Evolutionary conservation across 1,140 invertebrate genomes (phyloP), one percentile per base, ranked within the genome.

Genomic region (Dufourea novaeangliae): DNA sequence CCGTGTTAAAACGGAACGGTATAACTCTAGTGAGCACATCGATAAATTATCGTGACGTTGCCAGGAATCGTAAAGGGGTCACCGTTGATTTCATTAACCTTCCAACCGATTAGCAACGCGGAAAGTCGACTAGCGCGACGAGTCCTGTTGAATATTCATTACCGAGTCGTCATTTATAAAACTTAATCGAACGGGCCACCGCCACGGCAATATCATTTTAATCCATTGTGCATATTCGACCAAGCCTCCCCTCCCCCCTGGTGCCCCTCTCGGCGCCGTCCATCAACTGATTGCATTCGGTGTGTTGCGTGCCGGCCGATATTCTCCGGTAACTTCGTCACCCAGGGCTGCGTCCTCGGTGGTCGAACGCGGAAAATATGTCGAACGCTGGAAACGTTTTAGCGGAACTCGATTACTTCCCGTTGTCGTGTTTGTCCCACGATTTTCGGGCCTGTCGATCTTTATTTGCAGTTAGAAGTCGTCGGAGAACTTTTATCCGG

Each of bases 131-230:
- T 14, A 29, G 44, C 2, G 20, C 3, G n/a, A n/a, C 20, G 17
- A 27, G 6, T 8, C 17, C 22, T 22, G 20, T 11, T 44, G 50
- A 76, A 59, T 69, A 69, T 76, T 75, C 64, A 61, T 56, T 25
- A 8, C 3, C 20, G 14, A 1, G 34, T 14, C 10, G 39, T 27
- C 34, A 34, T 76, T 69, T 61, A 59, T 57, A 44, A 61, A 59
- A 61, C 29, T 68, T 57, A 37, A 57, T 46, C 64, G 32, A 46
- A 75, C 17, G 27, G n/a, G 10, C 37, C 29, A 27, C 14, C 22
- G 12, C n/a, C n/a, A 0, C 32, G 44, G 27, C 52, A 52, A 57
- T 74, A 74, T 74, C 71, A 69, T 68, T 76, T 68, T 68, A 59
- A 57, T 59, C 61, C 46, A 66, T 74, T 56, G 46, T 32, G 34